Evolutionary conservation across 2,113 vertebrate genomes (phyloP).

Genomic region (Xiphorhynchus elegans): DNA sequence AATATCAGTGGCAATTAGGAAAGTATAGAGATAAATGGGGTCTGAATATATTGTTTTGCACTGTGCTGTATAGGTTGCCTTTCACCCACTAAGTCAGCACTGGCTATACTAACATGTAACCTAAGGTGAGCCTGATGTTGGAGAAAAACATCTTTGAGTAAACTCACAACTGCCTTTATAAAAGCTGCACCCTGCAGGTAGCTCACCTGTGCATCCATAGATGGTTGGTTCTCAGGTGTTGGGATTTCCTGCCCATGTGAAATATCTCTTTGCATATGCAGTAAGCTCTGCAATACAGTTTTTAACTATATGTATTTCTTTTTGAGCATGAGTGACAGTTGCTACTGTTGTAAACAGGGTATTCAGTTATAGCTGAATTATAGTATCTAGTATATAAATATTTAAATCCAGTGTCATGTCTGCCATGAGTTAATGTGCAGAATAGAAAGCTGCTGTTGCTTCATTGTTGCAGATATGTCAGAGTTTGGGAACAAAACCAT

Average conservation of each 20-base stretch:
- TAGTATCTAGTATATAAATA: not conserved
- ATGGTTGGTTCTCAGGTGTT: not conserved
- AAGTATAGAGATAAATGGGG: not conserved
- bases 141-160: not conserved
- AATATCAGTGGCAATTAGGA: not conserved
- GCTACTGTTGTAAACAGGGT: not conserved
- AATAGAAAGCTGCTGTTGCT: not conserved
- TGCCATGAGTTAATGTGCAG: not conserved
- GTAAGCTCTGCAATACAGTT: not conserved
- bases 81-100: not conserved
- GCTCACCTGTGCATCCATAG: not conserved
- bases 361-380: not conserved
- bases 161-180: not conserved
- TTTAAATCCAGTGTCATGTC: not conserved
- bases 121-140: not conserved
- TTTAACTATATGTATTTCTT: not conserved
- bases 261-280: not conserved
- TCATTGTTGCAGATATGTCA: not conserved
- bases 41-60: not conserved
- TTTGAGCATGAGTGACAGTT: not conserved
- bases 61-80: not conserved
- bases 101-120: not conserved
- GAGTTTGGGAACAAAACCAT: rapidly evolving
- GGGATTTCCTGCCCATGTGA: not conserved
- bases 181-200: not conserved